Conservation (phyloP, 1,140 invertebrate species). For the Yoshiicerus persimilis region DNA sequence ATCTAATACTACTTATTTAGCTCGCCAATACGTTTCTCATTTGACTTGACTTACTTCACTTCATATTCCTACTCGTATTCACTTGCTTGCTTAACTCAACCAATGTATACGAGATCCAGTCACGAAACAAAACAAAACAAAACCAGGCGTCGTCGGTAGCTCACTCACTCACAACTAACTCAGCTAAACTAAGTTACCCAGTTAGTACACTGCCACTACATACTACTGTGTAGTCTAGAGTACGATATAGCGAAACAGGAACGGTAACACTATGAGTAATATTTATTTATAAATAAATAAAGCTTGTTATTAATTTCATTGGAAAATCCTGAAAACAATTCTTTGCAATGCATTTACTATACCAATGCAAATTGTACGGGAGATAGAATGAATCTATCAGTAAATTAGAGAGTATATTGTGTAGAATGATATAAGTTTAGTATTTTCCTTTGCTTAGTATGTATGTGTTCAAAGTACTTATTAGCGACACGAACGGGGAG, state of each 20-base stretch:
- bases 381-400: not conserved
- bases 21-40: not conserved
- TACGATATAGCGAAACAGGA: not conserved
- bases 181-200: not conserved
- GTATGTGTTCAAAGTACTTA: conserved; percentile 11
- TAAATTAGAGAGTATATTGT: not conserved
- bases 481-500: conserved; percentile 6
- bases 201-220: not conserved
- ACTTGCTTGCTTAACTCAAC: not conserved
- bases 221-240: not conserved
- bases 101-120: conserved; percentile 11
- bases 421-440: not conserved
- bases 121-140: conserved; percentile 7
- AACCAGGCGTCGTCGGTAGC: not conserved
- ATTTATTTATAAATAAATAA: conserved; percentile 19
- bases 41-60: not conserved
- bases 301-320: no score
- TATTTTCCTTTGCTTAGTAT: not conserved
- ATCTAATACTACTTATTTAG: not conserved
- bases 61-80: no score
- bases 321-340: no score
- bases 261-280: not conserved
- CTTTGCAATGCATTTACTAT: not conserved
- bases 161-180: not conserved
- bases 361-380: not conserved